phyloP scores from a whole-genome alignment of 2,888 invertebrate species.

The Coleophora flavipennella region DNA sequence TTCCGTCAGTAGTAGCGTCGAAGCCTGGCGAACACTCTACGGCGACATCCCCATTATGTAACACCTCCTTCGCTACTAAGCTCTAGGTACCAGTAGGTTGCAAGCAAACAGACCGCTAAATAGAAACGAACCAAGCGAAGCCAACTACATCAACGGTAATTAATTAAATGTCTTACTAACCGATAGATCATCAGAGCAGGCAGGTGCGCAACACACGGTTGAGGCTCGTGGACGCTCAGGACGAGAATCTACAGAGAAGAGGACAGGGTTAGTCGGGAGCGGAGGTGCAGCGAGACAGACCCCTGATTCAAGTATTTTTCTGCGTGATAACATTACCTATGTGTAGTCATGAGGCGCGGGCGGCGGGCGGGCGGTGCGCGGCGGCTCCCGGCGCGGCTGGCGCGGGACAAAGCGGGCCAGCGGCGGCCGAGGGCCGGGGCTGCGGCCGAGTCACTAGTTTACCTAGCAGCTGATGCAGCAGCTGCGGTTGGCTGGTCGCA shows the following conservation, averaged over 20 bases:
- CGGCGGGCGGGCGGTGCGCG: constrained; percentile 24
- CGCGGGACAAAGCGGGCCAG: constrained; percentile 5
- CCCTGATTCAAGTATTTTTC: constrained; percentile 35
- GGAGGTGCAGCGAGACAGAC: constrained; percentile 26
- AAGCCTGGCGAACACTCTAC: not conserved
- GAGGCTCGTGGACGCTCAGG: constrained; percentile 17
- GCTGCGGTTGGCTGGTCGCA: no score
- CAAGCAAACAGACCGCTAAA: not conserved
- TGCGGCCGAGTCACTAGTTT: no score
- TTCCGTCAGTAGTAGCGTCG: not conserved
- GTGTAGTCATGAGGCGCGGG: constrained; percentile 44
- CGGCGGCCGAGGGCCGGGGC: constrained; percentile 13
- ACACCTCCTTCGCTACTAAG: constrained; percentile 17
- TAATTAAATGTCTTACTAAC: constrained; percentile 34
- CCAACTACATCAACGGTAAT: not conserved
- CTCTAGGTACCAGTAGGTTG: constrained; percentile 11
- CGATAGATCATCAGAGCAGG: constrained; percentile 66
- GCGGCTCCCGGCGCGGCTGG: not conserved
- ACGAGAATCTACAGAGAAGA: constrained; percentile 17
- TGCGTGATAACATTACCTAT: constrained; percentile 47
- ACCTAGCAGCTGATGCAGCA: no score
- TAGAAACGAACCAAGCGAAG: not conserved
- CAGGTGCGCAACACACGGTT: constrained; percentile 58
- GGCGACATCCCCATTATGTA: constrained; percentile 22
- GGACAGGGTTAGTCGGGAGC: constrained; percentile 27